A percentile compares a stretch with the other conserved stretches of the same genome.
Evolutionary conservation across 2,797 vertebrate species (phyloP).

Genomic region (Synaphobranchus kaupii): DNA sequence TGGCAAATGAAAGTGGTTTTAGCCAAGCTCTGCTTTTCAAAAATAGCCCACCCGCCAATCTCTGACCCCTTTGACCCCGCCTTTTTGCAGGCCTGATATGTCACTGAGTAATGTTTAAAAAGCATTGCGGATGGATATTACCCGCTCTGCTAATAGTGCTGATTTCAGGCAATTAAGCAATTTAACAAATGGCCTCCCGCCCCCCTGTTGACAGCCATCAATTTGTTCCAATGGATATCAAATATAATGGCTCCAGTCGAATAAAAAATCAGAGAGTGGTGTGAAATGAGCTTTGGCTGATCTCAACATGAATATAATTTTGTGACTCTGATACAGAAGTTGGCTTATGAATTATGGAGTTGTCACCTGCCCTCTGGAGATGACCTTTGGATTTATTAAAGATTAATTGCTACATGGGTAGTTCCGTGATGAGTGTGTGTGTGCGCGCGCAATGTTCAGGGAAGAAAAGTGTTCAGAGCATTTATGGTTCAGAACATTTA

Average conservation of each 20-base stretch:
- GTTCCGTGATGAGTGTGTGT: neutral
- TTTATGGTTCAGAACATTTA: neutral
- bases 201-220: constrained; percentile 38
- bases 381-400: constrained; percentile 33
- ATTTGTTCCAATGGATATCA: constrained; percentile 41
- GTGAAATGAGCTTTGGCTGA: constrained; percentile 30
- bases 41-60: neutral
- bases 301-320: constrained; percentile 32
- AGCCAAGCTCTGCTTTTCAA: constrained; percentile 14
- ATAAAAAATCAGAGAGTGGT: constrained; percentile 29
- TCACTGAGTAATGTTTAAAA: constrained; percentile 39
- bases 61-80: constrained; percentile 4
- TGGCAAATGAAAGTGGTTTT: constrained; percentile 5
- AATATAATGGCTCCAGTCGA: constrained; percentile 40
- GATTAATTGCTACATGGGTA: constrained; percentile 28
- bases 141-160: constrained; percentile 33
- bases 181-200: constrained; percentile 38
- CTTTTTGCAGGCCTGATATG: constrained; percentile 32
- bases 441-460: constrained; percentile 29
- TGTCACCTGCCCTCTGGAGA: constrained; percentile 9
- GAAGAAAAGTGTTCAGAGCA: neutral
- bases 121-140: constrained; percentile 38
- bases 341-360: constrained; percentile 30
- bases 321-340: constrained; percentile 23
- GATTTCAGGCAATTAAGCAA: constrained; percentile 42